A percentile compares a stretch with the other conserved stretches of the same genome.
phyloP scores from a whole-genome alignment of 2,113 vertebrate species.

The Piaya cayana region DNA sequence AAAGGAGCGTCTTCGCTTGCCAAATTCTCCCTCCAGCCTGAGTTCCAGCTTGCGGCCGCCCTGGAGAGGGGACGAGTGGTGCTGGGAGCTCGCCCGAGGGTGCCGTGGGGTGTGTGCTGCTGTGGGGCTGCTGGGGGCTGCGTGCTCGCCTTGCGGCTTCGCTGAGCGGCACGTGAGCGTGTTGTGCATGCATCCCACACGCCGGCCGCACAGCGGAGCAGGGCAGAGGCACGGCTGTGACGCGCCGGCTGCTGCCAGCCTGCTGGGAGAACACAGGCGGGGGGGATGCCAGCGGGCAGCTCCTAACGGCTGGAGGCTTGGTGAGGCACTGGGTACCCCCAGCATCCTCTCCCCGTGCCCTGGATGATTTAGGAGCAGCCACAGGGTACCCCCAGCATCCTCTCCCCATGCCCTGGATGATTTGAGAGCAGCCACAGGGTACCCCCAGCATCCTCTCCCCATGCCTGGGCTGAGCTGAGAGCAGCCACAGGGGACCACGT shows the following conservation, averaged over 20 bases:
- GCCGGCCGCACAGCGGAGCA: neutral
- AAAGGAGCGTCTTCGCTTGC: neutral
- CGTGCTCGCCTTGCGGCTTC: neutral
- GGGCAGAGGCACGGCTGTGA: neutral
- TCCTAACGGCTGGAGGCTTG: neutral
- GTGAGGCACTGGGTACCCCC: neutral
- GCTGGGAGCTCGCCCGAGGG: neutral
- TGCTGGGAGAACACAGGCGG: neutral
- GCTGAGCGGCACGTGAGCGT: neutral
- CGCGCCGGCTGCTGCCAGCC: neutral
- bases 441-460: too few relatives aligned
- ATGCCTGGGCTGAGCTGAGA: too few relatives aligned
- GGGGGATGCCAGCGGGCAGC: neutral
- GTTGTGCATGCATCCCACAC: neutral
- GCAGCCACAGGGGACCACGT: too few relatives aligned
- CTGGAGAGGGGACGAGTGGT: accelerated
- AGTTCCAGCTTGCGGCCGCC: neutral
- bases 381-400: neutral
- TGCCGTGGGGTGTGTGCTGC: neutral
- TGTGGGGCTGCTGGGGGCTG: accelerated
- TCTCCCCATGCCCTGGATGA: too few relatives aligned
- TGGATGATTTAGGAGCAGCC: neutral
- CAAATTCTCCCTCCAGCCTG: neutral
- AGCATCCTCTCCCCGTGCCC: neutral
- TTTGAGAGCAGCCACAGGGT: too few relatives aligned